Conservation (phyloP, 2,113 vertebrate species). For the Ailurus styani region DNA sequence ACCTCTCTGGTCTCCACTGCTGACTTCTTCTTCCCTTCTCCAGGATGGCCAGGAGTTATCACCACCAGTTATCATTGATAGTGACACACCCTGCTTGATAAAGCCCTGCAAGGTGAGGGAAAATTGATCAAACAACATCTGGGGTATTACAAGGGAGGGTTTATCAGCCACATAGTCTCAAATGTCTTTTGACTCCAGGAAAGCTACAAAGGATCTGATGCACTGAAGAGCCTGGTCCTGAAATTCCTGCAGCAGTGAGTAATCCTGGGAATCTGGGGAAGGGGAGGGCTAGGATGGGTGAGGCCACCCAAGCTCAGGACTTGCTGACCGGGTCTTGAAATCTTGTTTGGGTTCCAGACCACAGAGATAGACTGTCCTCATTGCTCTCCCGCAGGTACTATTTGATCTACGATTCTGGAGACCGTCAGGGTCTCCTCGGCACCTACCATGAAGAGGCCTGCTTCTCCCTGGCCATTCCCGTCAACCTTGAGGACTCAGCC, state of each 20-base stretch:
- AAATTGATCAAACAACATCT: neutral
- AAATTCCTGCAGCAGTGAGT: conserved; percentile 86
- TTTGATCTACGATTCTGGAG: conserved; percentile 86
- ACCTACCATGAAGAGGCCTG: conserved; percentile 89
- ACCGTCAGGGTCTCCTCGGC: conserved; percentile 84
- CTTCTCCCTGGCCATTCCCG: conserved; percentile 86
- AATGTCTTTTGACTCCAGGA: conserved; percentile 77
- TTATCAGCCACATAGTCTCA: neutral
- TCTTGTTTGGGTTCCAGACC: neutral
- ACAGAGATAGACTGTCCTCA: neutral
- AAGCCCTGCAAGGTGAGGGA: conserved; percentile 83
- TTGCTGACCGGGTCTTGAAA: neutral
- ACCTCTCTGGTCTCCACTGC: neutral
- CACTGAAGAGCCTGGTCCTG: conserved; percentile 82
- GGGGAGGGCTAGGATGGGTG: neutral
- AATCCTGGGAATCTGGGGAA: neutral
- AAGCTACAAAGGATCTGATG: conserved; percentile 80
- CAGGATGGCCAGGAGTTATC: conserved; percentile 88
- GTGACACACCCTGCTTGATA: conserved; percentile 75
- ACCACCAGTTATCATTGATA: conserved; percentile 79
- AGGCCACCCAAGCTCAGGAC: neutral
- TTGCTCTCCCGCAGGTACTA: conserved; percentile 83
- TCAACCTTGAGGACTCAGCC: conserved; percentile 74
- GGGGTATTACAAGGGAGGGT: neutral
- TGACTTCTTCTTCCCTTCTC: neutral